phyloP scores from a whole-genome alignment of 2,888 invertebrate genomes.

The Phaedon cochleariae region DNA sequence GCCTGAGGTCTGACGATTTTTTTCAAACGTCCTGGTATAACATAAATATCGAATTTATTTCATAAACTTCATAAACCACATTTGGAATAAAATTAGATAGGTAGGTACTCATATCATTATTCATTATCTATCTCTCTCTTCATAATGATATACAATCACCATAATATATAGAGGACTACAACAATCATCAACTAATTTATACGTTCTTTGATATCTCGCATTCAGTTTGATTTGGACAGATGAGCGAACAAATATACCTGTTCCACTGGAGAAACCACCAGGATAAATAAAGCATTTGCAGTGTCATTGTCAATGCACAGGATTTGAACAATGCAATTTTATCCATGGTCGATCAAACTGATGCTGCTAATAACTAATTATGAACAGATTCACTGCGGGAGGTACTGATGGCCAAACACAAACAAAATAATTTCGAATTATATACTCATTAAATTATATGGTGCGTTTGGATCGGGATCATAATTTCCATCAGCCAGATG shows the following conservation, averaged over 20 bases:
- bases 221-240: slow-evolving; percentile 42
- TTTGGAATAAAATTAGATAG: no score
- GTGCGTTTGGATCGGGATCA: background rate
- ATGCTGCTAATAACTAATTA: slow-evolving; percentile 39
- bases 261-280: slow-evolving; percentile 27
- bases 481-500: background rate
- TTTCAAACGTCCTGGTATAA: no score
- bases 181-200: no score
- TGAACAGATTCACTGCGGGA: slow-evolving; percentile 29
- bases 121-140: no score
- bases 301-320: slow-evolving; percentile 36
- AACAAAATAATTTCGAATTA: slow-evolving; percentile 27
- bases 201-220: slow-evolving; percentile 41
- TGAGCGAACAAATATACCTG: slow-evolving; percentile 48
- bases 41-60: no score
- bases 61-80: no score
- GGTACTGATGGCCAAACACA: slow-evolving; percentile 14
- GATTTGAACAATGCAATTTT: slow-evolving; percentile 46
- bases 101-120: no score
- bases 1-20: no score
- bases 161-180: no score
- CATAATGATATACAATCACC: no score
- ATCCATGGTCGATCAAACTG: slow-evolving; percentile 46
- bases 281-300: slow-evolving; percentile 15
- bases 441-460: slow-evolving; percentile 22